Percentiles rank a stretch among this genome's conserved stretches.
These are phyloP conservation scores for Pinctada fucata DNA, from an alignment of 2,888 invertebrate species.

Conservation along the genomic window DNA sequence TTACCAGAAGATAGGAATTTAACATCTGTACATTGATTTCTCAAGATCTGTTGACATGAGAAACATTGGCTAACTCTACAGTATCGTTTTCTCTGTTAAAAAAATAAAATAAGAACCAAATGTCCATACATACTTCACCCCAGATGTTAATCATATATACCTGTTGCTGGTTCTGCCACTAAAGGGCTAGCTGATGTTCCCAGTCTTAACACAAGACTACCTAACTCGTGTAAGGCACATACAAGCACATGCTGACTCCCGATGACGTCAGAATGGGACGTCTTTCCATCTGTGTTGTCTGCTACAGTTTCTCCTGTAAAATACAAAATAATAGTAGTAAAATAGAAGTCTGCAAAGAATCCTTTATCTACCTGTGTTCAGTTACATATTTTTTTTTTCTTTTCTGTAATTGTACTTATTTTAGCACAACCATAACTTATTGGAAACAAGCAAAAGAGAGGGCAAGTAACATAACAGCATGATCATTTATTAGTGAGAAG, in stretches of 20 bases:
- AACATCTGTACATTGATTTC: too few species aligned
- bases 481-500: too few species aligned
- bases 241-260: conserved; percentile 79
- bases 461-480: too few species aligned
- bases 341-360: not conserved
- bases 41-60: too few species aligned
- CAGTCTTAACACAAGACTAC: conserved; percentile 90
- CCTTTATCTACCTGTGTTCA: not conserved
- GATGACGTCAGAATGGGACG: conserved; percentile 57
- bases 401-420: not conserved
- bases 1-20: too few species aligned
- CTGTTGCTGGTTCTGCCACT: conserved; percentile 90
- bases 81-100: too few species aligned
- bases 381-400: not conserved
- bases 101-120: too few species aligned
- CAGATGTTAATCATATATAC: conserved; percentile 71
- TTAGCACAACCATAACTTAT: too few species aligned
- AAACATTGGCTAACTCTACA: too few species aligned
- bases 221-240: conserved; percentile 95
- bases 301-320: conserved; percentile 67
- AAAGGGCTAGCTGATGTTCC: conserved; percentile 96
- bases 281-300: conserved; percentile 62
- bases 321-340: not conserved
- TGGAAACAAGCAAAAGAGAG: too few species aligned
- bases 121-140: too few species aligned